Base-by-base conservation (phyloP, 2,113 vertebrate genomes). In the Ailuropoda melanoleuca region DNA sequence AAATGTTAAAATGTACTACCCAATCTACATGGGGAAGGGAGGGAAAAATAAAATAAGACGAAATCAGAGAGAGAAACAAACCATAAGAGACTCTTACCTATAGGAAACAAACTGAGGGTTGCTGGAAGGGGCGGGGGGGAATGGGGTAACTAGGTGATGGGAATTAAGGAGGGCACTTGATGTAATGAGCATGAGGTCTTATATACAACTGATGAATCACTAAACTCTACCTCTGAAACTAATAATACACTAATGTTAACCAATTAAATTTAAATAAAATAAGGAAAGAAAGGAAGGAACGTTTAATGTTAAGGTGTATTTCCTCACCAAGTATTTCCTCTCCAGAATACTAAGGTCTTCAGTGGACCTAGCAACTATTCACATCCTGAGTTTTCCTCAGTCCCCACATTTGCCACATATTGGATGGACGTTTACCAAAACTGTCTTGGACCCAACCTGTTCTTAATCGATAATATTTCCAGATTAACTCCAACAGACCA, bases 381-480 rank as follows among this genome's bases (percentile, higher is more conserved):
- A 85, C 18, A 75, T 66, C 29, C 64, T 56, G 68, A 87, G 34
- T 91, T 90, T 74, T 43, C 50, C 60, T 13, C 4, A 1, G 24
- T 80, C 48, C 31, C 29, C 5, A 34, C 6, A 48, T 39, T 84
- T 94, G 60, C 70, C 88, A 37, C 2, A 5, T 75, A 62, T 34
- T 31, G 9, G 77, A 91, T 26, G 23, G 10, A 56, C 3, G 3
- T 62, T 88, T 75, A 55, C 64, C 70, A 2, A 68, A 88, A 85
- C 77, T 50, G 6, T 13, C 55, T 90, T 19, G 10, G n/a, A 90
- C 17, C 62, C 55, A 48, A 93, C 13, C 81, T 93, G 5, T 53
- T 94, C 80, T 74, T 90, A 66, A 92, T 46, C n/a, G 46, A 74
- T 31, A 87, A 21, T 60, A 85, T 75, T 84, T 97, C 34, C 60